Base-by-base conservation (phyloP, 1,140 invertebrate genomes). In the Microplitis mediator region DNA sequence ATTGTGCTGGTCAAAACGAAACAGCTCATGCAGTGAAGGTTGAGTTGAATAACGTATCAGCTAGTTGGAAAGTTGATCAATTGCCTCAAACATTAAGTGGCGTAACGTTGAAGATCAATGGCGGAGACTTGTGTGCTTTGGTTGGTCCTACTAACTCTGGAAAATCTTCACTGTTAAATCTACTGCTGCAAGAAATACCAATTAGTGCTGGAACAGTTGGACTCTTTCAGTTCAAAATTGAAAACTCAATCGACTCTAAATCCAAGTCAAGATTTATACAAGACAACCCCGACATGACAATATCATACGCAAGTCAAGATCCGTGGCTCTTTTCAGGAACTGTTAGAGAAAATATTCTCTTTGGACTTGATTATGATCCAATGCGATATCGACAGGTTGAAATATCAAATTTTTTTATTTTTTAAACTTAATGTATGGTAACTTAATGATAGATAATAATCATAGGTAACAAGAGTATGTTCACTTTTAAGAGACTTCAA, bases 111-210 rank as follows among this genome's bases (percentile, higher is more conserved):
- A 83, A 88, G 2, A 85, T 95, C 0, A 84, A 89, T 31, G 85
- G 88, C 23, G 93, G 93, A 0, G 89, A 93, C 76, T 81, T 95
- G 0, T 90, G 93, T 70, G 92, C 92, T 0, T 86, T 96, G 1
- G 92, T 95, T 62, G 95, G 95, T 5, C 89, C 91, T 4, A 93
- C 95, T 16, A 94, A 94, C 1, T 90, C 92, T 1, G 94, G 94
- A 56, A 95, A 95, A 85, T 92, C 92, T 5, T 92, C 94, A 0
- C 77, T 95, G n/a, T 83, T 95, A 0, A 90, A 95, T 85, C 76
- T 93, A 32, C 82, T 95, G 5, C 84, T 95, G 36, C 91, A 90
- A 60, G 95, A 96, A 80, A 79, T 95, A 52, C 89, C 91, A 5
- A 79, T 92, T 11, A 86, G 87, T 0, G 85, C 88, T 35, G 95